Evolutionary conservation across 1,140 invertebrate species (phyloP), one percentile per base, ranked within the genome.

Genomic region (Linepithema humile): DNA sequence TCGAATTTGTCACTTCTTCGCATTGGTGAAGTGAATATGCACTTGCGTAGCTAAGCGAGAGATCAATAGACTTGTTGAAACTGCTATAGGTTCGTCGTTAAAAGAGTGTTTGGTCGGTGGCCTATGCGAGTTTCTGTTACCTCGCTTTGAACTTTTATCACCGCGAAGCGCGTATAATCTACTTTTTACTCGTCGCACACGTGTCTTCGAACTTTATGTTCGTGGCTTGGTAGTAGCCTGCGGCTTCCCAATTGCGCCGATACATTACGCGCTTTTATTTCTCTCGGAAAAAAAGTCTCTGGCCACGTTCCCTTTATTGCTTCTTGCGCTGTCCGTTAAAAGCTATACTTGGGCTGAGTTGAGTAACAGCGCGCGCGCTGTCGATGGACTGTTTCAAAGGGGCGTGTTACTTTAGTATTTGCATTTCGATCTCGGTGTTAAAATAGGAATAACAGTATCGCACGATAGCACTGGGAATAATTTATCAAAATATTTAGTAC

Each of bases 111-210:
- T 72, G 62, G 74, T 48, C 50, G 70, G 72, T 75, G 17, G 40
- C 32, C 32, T 50, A 73, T 73, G 70, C 83, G 73, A 38, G 64
- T 50, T 85, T 85, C 75, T 50, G 60, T 35, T 80, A 48, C 26
- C 45, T 86, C 77, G 67, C 87, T 89, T 89, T 88, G 86, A 89
- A 89, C 88, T 89, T 89, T 89, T 89, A 89, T 88, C 86, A 87
- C 88, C 75, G 43, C 50, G 60, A 85, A 29, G 65, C 83, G 77
- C 43, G 83, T 65, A 74, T 82, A 82, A 82, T 85, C 72, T 84
- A 82, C 83, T 74, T 86, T 86, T 87, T 85, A 85, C 83, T 87
- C 83, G 59, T 86, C 64, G 67, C 84, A 80, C 83, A 87, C 77
- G 64, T 82, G 64, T 82, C 65, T 83, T 80, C 55, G 85, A 84